Evolutionary conservation across 2,113 vertebrate genomes (phyloP), one percentile per base, ranked within the genome.

Genomic region (Cyanoderma ruficeps): DNA sequence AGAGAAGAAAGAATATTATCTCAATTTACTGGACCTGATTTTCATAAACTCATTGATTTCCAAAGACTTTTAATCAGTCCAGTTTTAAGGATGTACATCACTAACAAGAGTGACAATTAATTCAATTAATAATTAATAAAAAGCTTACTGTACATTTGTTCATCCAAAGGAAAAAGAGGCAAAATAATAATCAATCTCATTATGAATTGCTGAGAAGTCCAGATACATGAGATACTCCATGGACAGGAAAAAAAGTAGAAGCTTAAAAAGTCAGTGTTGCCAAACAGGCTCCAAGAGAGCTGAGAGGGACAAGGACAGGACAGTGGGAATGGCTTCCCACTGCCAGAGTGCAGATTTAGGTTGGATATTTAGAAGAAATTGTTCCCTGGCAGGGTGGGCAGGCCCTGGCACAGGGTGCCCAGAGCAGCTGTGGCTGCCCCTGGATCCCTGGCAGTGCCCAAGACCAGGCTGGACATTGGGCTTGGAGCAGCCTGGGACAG

Each of bases 341-440:
- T n/a, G 20, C 13, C 74, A 41, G n/a, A 87, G 57, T 30, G 41
- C 2, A 50, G 37, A 16, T 8, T 3, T 15, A 12, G 9, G 13
- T 33, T 10, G 27, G 21, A 18, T 37, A 25, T n/a, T 30, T 2
- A 1, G 24, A 5, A 79, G 42, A 7, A 49, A 71, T 72, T 42
- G 0, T 22, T 64, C 17, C 17, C 31, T 42, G 50, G 0, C 0
- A 57, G 42, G 2, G 18, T 37, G 31, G 35, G 2, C 1, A 80
- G 16, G 46, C 7, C 13, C 25, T 37, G 57, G 49, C 24, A 63
- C 57, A 56, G 25, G 28, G 4, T 50, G 15, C 25, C 53, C 76
- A 72, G 50, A 65, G 27, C 2, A 44, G 68, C 57, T 88, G 50
- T 1, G 67, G 50, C 50, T 72, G 42, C 50, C 67, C 59, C 67